Evolutionary conservation across 1,140 invertebrate genomes (phyloP).

Genomic region (Calephelis virginiensis): DNA sequence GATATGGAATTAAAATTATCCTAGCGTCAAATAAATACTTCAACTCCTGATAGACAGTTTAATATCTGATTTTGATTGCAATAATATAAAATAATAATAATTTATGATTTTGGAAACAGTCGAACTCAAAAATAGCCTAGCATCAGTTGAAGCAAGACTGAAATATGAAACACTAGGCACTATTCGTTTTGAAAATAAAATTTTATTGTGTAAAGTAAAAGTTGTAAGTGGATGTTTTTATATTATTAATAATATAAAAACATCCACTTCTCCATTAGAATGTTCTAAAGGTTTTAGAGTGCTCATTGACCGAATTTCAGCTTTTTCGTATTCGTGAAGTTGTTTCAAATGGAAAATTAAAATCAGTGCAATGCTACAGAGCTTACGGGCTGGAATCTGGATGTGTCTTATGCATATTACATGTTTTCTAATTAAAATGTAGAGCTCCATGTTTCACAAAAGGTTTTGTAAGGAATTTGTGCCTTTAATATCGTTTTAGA

Average conservation of each 20-base stretch:
- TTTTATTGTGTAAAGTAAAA: too few relatives aligned
- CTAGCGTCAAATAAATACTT: too few relatives aligned
- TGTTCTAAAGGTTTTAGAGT: constrained; percentile 15
- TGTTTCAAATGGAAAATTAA: constrained; percentile 16
- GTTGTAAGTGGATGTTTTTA: too few relatives aligned
- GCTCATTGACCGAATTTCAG: constrained; percentile 15
- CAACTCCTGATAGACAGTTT: too few relatives aligned
- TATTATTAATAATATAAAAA: constrained; percentile 18
- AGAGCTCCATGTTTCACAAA: constrained; percentile 2
- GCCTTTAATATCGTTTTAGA: too few relatives aligned
- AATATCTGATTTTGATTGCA: too few relatives aligned
- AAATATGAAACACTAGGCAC: neutral
- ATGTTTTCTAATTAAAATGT: constrained; percentile 19
- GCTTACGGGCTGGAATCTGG: neutral
- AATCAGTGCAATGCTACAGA: constrained; percentile 13
- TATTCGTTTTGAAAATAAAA: neutral
- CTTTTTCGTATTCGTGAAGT: constrained; percentile 15
- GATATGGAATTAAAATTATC: too few relatives aligned
- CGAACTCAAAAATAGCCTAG: neutral
- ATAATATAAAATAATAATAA: too few relatives aligned
- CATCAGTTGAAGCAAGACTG: neutral
- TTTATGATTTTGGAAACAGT: too few relatives aligned
- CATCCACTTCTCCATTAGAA: constrained; percentile 12
- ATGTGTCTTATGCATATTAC: constrained; percentile 18
- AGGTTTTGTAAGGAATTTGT: constrained; percentile 7